These are phyloP conservation scores for Erynnis tages DNA, from an alignment of 2,888 invertebrate species.

Conservation along the genomic window DNA sequence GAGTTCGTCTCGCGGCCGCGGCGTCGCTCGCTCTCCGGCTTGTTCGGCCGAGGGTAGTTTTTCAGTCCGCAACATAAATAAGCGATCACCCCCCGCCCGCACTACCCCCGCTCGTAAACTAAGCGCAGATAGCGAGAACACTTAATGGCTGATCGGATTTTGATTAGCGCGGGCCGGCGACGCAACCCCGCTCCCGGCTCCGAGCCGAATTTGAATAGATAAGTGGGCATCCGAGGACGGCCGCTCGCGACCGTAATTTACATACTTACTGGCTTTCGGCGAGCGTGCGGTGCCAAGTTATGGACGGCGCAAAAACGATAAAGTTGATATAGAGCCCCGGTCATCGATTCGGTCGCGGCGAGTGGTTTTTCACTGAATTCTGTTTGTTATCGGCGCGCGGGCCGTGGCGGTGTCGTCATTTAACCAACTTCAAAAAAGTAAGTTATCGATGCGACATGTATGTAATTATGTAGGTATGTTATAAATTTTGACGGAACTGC, in stretches of 20 bases:
- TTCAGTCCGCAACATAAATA: constrained; percentile 77
- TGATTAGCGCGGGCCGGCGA: constrained; percentile 66
- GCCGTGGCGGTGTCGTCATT: constrained; percentile 41
- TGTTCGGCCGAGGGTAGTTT: constrained; percentile 65
- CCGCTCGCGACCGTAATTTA: constrained; percentile 80
- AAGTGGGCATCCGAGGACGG: constrained; percentile 78
- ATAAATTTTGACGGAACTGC: no score
- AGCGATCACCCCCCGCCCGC: constrained; percentile 61
- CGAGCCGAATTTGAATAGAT: constrained; percentile 80
- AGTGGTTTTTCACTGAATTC: constrained; percentile 67
- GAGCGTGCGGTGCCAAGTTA: constrained; percentile 74
- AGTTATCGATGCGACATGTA: no score
- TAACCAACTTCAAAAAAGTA: no score
- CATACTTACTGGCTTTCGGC: constrained; percentile 80
- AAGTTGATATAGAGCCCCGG: constrained; percentile 78
- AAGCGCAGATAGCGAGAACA: constrained; percentile 79
- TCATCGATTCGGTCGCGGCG: constrained; percentile 70
- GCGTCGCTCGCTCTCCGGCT: constrained; percentile 38
- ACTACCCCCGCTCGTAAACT: constrained; percentile 73
- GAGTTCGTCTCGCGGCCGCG: constrained; percentile 50
- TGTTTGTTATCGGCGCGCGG: constrained; percentile 64
- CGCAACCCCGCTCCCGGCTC: constrained; percentile 67
- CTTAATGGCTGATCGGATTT: constrained; percentile 75
- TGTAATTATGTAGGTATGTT: no score
- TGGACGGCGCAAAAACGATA: constrained; percentile 77